phyloP scores from a whole-genome alignment of 2,797 vertebrate species.

The Semotilus atromaculatus region DNA sequence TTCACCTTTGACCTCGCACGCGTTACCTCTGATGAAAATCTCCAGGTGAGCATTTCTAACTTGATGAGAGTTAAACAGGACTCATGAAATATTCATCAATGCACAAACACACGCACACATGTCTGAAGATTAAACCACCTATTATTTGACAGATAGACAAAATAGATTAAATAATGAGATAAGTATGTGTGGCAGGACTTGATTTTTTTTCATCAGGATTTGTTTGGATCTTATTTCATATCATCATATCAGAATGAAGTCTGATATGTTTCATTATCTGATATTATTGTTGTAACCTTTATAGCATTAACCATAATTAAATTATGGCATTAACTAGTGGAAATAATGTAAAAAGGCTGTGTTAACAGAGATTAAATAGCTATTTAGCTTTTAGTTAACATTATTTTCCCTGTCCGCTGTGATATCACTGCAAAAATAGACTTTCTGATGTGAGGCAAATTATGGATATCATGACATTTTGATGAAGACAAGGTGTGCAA shows the following conservation, averaged over 20 bases:
- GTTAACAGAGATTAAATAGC: background rate
- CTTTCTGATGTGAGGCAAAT: background rate
- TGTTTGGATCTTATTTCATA: background rate
- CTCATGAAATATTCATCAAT: constrained; percentile 7
- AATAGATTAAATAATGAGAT: background rate
- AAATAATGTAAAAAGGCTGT: background rate
- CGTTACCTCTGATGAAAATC: background rate
- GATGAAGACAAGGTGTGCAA: background rate
- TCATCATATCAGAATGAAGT: background rate
- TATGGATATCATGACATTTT: background rate
- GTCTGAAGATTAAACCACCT: background rate
- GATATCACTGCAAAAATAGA: background rate
- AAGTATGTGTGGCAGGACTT: background rate
- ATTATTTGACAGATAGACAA: background rate
- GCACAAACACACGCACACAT: background rate
- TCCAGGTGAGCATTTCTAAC: background rate
- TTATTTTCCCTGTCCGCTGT: background rate
- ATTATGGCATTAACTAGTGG: background rate
- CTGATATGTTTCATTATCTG: background rate
- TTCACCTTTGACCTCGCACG: constrained; percentile 15
- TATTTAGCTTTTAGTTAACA: background rate
- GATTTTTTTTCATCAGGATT: background rate
- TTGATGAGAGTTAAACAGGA: background rate
- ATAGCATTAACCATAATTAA: background rate
- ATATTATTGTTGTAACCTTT: background rate